phyloP scores from a whole-genome alignment of 2,888 invertebrate genomes.

The Serripes groenlandicus region DNA sequence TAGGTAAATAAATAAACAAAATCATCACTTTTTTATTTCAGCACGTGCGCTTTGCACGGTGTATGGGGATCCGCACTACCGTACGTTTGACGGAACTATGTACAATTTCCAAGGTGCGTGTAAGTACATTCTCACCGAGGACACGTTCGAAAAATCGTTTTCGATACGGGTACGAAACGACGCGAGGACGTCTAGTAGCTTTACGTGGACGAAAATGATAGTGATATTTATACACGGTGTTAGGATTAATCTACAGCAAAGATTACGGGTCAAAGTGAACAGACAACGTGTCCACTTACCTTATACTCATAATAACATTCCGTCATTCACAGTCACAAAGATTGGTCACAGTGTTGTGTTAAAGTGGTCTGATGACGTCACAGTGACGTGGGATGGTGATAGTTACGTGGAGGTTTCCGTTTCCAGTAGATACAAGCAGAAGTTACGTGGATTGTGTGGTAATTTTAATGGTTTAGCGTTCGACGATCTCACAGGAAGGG shows the following conservation, averaged over 20 bases:
- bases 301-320: slow-evolving; percentile 87
- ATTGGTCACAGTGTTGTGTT: slow-evolving; percentile 86
- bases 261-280: slow-evolving; percentile 94
- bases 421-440: slow-evolving; percentile 91
- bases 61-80: slow-evolving; percentile 97
- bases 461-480: slow-evolving; percentile 95
- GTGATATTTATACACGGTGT: slow-evolving; percentile 88
- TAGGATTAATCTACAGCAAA: slow-evolving; percentile 90
- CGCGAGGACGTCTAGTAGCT: slow-evolving; percentile 92
- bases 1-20: too few species aligned
- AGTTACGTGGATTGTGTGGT: slow-evolving; percentile 96
- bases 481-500: slow-evolving; percentile 91
- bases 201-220: slow-evolving; percentile 97
- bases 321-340: slow-evolving; percentile 88
- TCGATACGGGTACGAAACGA: slow-evolving; percentile 96
- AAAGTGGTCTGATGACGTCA: slow-evolving; percentile 89
- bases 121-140: slow-evolving; percentile 93
- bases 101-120: slow-evolving; percentile 96
- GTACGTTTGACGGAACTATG: slow-evolving; percentile 97
- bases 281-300: slow-evolving; percentile 92
- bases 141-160: slow-evolving; percentile 91
- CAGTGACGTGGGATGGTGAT: slow-evolving; percentile 96
- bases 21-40: slow-evolving; percentile 81
- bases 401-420: slow-evolving; percentile 95
- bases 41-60: slow-evolving; percentile 96